phyloP scores from a whole-genome alignment of 2,797 vertebrate genomes.

The Masticophis lateralis region DNA sequence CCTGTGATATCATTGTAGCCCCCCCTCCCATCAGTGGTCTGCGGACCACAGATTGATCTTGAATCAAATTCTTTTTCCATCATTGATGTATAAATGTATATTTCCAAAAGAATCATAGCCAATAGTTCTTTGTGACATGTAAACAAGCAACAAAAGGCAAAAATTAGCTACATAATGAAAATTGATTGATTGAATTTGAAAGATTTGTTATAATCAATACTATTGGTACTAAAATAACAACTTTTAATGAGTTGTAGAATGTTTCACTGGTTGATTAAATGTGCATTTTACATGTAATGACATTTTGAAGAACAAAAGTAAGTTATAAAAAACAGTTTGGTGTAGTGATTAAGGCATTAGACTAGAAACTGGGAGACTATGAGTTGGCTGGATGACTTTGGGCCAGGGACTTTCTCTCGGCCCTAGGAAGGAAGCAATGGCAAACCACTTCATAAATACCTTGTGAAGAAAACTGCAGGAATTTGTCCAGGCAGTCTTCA shows the following conservation, averaged over 20 bases:
- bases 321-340: no score
- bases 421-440: no score
- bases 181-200: background rate
- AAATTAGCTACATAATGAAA: background rate
- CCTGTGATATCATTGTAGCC: background rate
- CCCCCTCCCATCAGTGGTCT: background rate
- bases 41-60: background rate
- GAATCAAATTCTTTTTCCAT: background rate
- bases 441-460: no score
- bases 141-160: background rate
- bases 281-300: background rate
- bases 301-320: background rate
- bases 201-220: background rate
- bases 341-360: no score
- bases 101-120: background rate
- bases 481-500: background rate
- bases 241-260: background rate
- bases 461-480: background rate
- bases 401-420: no score
- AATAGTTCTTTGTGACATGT: background rate
- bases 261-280: background rate
- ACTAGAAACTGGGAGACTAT: no score
- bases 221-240: background rate
- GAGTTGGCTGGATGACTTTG: no score
- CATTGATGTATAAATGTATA: background rate